These are phyloP conservation scores for Reticulitermes lucifugus DNA, from an alignment of 2,888 invertebrate species.

Conservation along the genomic window DNA sequence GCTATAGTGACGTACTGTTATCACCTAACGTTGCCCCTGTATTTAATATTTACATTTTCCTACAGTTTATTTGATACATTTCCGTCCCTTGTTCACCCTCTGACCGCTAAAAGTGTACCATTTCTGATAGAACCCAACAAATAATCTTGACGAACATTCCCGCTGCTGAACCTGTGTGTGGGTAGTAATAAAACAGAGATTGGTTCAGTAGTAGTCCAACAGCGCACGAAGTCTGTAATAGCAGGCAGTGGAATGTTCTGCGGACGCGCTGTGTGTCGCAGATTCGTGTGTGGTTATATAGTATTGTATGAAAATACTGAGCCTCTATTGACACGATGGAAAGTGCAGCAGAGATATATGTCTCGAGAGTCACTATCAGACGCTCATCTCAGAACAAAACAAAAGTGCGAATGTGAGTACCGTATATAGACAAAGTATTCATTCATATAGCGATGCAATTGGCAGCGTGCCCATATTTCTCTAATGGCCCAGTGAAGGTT, in stretches of 20 bases:
- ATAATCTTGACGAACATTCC: too few relatives aligned
- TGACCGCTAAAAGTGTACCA: too few relatives aligned
- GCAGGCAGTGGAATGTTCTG: constrained; percentile 15
- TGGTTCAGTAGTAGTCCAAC: too few relatives aligned
- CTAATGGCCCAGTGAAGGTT: neutral
- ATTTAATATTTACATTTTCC: too few relatives aligned
- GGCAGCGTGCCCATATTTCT: neutral
- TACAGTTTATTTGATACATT: too few relatives aligned
- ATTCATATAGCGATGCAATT: neutral
- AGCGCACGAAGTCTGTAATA: neutral
- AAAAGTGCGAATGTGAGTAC: constrained; percentile 79
- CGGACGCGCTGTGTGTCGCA: neutral
- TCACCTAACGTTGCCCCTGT: too few relatives aligned
- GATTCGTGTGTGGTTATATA: neutral
- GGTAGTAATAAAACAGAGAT: too few relatives aligned
- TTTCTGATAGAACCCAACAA: too few relatives aligned
- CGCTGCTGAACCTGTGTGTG: too few relatives aligned
- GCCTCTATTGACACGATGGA: neutral
- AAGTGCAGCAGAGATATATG: constrained; percentile 30
- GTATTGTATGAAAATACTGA: neutral
- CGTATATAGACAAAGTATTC: neutral
- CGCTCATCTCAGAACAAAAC: constrained; percentile 74
- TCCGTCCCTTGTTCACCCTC: too few relatives aligned
- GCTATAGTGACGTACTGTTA: too few relatives aligned
- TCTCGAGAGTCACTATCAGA: constrained; percentile 64